phyloP scores from a whole-genome alignment of 2,797 vertebrate species.

The Hippocampus kuda region DNA sequence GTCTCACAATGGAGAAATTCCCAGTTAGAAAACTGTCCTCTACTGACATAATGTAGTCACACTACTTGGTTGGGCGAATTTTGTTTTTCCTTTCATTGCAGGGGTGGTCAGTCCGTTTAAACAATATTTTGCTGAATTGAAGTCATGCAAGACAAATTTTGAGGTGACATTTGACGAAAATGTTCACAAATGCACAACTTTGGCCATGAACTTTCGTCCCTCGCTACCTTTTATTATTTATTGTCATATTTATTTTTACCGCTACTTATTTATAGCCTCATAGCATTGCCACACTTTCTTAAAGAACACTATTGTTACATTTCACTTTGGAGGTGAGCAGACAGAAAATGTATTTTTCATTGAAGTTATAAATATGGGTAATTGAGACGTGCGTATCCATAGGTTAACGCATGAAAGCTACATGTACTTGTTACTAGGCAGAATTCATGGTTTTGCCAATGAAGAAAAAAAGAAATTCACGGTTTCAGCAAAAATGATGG shows the following conservation, averaged over 20 bases:
- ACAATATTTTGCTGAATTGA: not conserved
- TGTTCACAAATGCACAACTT: not conserved
- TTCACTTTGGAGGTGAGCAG: not conserved
- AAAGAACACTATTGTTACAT: not conserved
- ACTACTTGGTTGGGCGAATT: not conserved
- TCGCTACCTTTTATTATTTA: not conserved
- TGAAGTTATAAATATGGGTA: not conserved
- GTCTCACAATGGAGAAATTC: too few relatives aligned
- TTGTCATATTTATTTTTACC: slow-evolving; percentile 4
- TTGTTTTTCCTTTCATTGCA: not conserved
- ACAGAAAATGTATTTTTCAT: not conserved
- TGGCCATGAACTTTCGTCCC: not conserved
- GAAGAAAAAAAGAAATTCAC: not conserved
- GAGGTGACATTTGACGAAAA: not conserved
- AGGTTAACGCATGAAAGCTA: not conserved
- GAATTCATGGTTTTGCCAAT: not conserved
- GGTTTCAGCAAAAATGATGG: not conserved
- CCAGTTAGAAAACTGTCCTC: not conserved
- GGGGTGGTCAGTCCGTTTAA: not conserved
- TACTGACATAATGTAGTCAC: not conserved
- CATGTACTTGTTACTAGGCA: not conserved
- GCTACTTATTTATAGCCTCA: not conserved
- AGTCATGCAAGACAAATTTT: not conserved
- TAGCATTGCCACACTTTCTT: not conserved
- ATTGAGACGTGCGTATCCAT: not conserved